Conservation (phyloP, 2,797 vertebrate genomes). For the Arctocebus calabarensis region DNA sequence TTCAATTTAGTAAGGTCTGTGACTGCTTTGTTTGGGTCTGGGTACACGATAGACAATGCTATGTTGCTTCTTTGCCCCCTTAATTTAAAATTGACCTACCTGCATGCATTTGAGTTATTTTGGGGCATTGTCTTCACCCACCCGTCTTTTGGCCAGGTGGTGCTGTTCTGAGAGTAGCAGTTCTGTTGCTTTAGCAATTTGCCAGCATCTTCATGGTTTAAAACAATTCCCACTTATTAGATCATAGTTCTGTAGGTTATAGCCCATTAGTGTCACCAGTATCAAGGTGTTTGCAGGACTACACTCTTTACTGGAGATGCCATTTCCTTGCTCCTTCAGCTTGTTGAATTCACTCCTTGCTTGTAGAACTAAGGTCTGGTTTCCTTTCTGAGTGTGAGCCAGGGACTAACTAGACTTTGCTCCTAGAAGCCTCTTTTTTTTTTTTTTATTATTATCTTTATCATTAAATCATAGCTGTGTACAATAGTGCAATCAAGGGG, state of each 20-base stretch:
- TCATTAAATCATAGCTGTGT: no score
- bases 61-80: not conserved
- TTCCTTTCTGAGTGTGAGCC: not conserved
- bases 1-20: not conserved
- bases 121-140: not conserved
- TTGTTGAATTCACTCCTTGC: not conserved
- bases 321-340: not conserved
- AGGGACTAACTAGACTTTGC: not conserved
- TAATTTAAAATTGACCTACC: slow-evolving; percentile 27
- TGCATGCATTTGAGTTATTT: slow-evolving; percentile 14
- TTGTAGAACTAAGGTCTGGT: not conserved
- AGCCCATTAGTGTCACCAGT: not conserved
- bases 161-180: not conserved
- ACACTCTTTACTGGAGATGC: not conserved
- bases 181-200: not conserved
- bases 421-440: not conserved
- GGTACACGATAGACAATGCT: not conserved
- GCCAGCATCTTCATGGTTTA: not conserved
- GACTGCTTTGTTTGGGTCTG: not conserved
- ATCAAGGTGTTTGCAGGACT: not conserved
- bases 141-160: not conserved
- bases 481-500: no score
- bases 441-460: no score
- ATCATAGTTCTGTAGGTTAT: not conserved
- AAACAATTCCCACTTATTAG: not conserved